phyloP scores from a whole-genome alignment of 2,888 invertebrate genomes.

The Cerceris ruficornis region DNA sequence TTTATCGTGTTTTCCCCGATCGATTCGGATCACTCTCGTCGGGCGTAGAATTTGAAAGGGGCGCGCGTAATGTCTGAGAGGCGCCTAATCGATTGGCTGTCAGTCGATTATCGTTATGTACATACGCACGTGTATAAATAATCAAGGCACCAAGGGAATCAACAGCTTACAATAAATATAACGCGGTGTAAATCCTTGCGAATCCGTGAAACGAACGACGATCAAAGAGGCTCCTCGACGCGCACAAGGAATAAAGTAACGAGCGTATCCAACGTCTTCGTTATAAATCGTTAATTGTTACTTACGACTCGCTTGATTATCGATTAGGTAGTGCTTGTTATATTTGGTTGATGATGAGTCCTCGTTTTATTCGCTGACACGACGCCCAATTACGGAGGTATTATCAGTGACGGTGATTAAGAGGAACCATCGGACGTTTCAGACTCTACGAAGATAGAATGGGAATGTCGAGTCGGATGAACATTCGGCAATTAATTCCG shows the following conservation, averaged over 20 bases:
- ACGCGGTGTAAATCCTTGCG: conserved; percentile 33
- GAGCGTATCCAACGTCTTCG: not conserved
- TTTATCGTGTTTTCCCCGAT: conserved; percentile 44
- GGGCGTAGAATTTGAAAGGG: conserved; percentile 1
- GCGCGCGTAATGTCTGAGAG: not conserved
- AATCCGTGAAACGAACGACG: conserved; percentile 28
- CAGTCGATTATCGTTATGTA: conserved; percentile 57
- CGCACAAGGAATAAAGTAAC: conserved; percentile 20
- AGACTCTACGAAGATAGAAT: too few species aligned
- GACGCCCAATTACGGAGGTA: too few species aligned
- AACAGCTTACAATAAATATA: conserved; percentile 64
- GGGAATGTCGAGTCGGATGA: too few species aligned
- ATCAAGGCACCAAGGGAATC: conserved; percentile 68
- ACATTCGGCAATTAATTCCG: too few species aligned
- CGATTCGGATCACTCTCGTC: not conserved
- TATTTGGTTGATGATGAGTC: conserved; percentile 1
- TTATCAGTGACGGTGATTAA: too few species aligned
- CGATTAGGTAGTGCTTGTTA: conserved; percentile 10
- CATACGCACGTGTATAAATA: conserved; percentile 59
- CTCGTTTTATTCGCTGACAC: not conserved
- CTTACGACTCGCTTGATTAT: not conserved
- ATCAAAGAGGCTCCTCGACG: conserved; percentile 10
- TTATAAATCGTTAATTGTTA: too few species aligned
- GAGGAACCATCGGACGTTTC: too few species aligned
- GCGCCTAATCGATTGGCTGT: conserved; percentile 31